These are phyloP conservation scores for Enhydra lutris DNA, from an alignment of 2,113 vertebrate genomes.

Conservation along the genomic window DNA sequence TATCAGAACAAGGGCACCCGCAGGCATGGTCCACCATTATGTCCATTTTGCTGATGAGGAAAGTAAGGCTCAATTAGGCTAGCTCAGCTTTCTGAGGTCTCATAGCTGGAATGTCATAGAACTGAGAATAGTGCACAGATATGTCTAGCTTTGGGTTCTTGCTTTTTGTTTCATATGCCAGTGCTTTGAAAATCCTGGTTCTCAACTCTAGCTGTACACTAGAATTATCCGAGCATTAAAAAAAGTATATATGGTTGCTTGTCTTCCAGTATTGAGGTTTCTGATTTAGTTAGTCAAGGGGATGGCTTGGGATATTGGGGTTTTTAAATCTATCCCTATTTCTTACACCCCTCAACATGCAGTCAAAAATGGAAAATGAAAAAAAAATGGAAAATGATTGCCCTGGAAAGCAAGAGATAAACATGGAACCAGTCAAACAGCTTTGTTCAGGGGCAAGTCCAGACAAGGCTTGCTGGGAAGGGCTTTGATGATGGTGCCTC, in stretches of 20 bases:
- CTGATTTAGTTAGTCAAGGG: not conserved
- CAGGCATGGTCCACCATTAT: not conserved
- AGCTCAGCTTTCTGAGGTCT: not conserved
- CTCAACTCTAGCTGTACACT: not conserved
- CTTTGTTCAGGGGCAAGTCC: not conserved
- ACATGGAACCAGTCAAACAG: not conserved
- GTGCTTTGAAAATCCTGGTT: not conserved
- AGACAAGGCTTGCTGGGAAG: not conserved
- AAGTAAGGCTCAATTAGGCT: not conserved
- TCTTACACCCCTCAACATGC: not conserved
- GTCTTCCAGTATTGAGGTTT: not conserved
- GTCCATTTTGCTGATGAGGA: not conserved
- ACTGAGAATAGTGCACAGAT: not conserved
- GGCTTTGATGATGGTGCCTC: not conserved
- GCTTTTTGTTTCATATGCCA: not conserved
- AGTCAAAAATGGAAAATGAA: not conserved
- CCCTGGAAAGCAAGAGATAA: not conserved
- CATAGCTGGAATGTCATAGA: not conserved
- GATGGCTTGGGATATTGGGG: not conserved
- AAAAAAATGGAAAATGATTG: not conserved
- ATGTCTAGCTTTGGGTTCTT: not conserved
- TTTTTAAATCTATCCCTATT: not conserved
- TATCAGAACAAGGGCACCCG: not conserved
- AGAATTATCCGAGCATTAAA: not conserved
- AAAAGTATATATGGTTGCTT: rapidly evolving